These are phyloP conservation scores for Melieria omissa DNA, from an alignment of 2,888 invertebrate species.

Conservation along the genomic window DNA sequence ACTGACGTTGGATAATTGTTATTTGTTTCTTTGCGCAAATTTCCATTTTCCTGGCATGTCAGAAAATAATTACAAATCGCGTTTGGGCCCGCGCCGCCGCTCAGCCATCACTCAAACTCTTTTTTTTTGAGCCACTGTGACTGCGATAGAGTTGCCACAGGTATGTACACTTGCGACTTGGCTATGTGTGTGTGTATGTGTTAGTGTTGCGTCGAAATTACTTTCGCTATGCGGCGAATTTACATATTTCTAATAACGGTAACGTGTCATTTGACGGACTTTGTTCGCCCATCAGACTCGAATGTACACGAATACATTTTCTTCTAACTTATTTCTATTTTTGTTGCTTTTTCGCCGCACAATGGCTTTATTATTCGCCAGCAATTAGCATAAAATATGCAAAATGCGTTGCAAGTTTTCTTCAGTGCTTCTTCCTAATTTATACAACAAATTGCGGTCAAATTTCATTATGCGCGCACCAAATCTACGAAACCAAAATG, in stretches of 20 bases:
- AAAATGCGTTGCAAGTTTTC: background rate
- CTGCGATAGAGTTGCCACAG: background rate
- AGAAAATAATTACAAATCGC: constrained; percentile 20
- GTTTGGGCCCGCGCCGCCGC: background rate
- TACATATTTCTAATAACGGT: constrained; percentile 35
- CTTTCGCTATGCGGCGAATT: constrained; percentile 17
- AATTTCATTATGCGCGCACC: constrained; percentile 27
- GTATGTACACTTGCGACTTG: background rate
- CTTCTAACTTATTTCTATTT: background rate
- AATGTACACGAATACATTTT: no score
- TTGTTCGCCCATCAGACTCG: background rate
- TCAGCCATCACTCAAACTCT: background rate
- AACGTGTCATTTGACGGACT: constrained; percentile 21
- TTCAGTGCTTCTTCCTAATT: background rate
- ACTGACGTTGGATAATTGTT: no score
- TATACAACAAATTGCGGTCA: constrained; percentile 28
- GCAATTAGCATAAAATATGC: constrained; percentile 35
- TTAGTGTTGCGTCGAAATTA: background rate
- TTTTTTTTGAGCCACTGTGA: background rate
- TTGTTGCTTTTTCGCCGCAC: background rate
- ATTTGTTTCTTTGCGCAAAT: background rate
- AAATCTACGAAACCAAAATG: constrained; percentile 9
- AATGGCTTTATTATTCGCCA: constrained; percentile 8
- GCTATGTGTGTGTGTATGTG: background rate
- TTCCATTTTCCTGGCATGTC: constrained; percentile 4